These are phyloP conservation scores for Cantharis flavilabris DNA, from an alignment of 2,888 invertebrate genomes.

Conservation along the genomic window DNA sequence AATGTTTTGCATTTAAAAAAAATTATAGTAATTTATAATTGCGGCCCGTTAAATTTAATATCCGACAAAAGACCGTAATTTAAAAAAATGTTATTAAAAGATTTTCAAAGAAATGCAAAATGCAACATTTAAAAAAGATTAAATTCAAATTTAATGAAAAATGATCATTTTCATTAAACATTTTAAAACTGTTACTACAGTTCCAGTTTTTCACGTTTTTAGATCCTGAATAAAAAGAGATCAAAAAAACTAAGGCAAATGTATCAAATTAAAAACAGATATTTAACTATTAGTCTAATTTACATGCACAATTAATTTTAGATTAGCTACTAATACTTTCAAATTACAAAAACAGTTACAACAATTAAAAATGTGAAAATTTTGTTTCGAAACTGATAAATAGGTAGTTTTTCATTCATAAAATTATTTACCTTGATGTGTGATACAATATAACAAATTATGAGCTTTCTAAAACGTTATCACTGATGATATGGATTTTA, in stretches of 20 bases:
- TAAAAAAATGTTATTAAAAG: too few relatives aligned
- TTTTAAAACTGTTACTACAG: neutral
- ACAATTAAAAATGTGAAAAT: neutral
- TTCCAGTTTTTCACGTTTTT: neutral
- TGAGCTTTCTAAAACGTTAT: neutral
- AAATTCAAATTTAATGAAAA: too few relatives aligned
- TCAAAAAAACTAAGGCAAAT: neutral
- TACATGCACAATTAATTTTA: neutral
- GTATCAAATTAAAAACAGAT: neutral
- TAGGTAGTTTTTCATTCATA: neutral
- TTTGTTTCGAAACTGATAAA: neutral
- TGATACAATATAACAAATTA: too few relatives aligned
- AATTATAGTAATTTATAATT: too few relatives aligned
- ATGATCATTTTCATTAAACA: neutral
- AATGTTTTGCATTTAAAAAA: too few relatives aligned
- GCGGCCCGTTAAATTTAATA: too few relatives aligned
- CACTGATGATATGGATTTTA: neutral
- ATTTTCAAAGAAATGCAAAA: too few relatives aligned
- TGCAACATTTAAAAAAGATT: too few relatives aligned
- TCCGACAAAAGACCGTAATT: too few relatives aligned
- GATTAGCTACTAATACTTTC: neutral
- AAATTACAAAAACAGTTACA: neutral
- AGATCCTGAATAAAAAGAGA: neutral
- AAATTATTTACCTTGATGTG: neutral
- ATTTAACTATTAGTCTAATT: neutral